Evolutionary conservation across 2,113 vertebrate genomes (phyloP), one percentile per base, ranked within the genome.

Genomic region (Butorides virescens): DNA sequence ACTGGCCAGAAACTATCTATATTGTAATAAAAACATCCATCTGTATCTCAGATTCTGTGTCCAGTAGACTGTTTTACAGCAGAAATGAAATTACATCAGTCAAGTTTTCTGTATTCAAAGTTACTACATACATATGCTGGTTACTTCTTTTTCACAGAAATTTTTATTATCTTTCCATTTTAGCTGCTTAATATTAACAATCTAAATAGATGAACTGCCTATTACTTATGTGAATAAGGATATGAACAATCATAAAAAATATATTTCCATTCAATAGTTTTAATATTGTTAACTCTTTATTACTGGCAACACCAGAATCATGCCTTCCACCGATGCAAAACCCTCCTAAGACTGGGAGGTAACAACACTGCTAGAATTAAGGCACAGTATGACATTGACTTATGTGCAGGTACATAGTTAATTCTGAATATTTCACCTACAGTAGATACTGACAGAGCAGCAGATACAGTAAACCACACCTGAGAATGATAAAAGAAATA

Each of bases 351-450:
- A 22, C 32, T 15, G 4, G 14, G 17, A 42, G 4, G 9, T 44
- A 75, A 66, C 12, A 71, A 39, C 7, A 7, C 8, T 77, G 23
- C 5, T 56, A 62, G 58, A 87, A 47, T 84, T n/a, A 80, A 46
- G 9, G 12, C 46, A 62, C 15, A 44, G 2, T 1, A 3, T 26
- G 23, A 34, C 4, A 1, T 23, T 42, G 6, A 12, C 23, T 56
- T 42, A 52, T 26, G 22, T 49, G 27, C 25, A 66, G 10, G 8
- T 49, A 59, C 11, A 36, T 25, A 39, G 32, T 37, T 83, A 75
- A n/a, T 22, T 18, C 34, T n/a, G 17, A 42, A 27, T 74, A 62
- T 74, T 58, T 82, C 52, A 71, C 42, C 11, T 30, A 13, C 5
- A 66, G n/a, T 26, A 66, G 5, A 30, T 52, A 56, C 9, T 52